These are phyloP conservation scores for Forbesichthys papilliferus DNA, from an alignment of 2,113 vertebrate genomes.

Conservation along the genomic window DNA sequence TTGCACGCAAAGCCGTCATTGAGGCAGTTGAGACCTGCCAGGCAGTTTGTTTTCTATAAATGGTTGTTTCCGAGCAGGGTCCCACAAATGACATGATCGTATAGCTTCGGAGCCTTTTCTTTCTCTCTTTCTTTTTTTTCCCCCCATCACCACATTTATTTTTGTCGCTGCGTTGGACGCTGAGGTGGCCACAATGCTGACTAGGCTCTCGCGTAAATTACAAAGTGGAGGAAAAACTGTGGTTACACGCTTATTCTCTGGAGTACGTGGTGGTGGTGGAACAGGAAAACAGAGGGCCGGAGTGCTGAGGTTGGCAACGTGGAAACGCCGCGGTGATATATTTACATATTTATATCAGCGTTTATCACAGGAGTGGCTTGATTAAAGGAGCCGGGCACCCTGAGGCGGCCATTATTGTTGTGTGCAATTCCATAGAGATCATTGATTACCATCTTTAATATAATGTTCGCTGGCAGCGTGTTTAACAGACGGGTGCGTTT, in stretches of 20 bases:
- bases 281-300: constrained; percentile 50
- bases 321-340: constrained; percentile 56
- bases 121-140: constrained; percentile 33
- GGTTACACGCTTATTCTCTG: constrained; percentile 56
- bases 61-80: constrained; percentile 32
- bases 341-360: constrained; percentile 2
- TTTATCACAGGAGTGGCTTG: background rate
- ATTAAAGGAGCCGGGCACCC: too few relatives aligned
- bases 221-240: constrained; percentile 57
- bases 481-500: too few relatives aligned
- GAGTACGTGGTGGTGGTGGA: constrained; percentile 50
- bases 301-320: constrained; percentile 48
- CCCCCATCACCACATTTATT: constrained; percentile 62
- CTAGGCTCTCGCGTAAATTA: constrained; percentile 74
- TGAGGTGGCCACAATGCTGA: constrained; percentile 70
- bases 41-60: constrained; percentile 45
- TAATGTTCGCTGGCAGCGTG: too few relatives aligned
- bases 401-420: too few relatives aligned
- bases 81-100: constrained; percentile 61
- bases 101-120: constrained; percentile 26
- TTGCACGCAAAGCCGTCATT: constrained; percentile 11
- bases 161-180: constrained; percentile 57
- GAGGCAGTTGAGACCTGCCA: background rate
- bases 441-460: too few relatives aligned
- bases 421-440: too few relatives aligned